Conservation (phyloP, 2,888 invertebrate species). For the Scaptomyza cyrtandrae region DNA sequence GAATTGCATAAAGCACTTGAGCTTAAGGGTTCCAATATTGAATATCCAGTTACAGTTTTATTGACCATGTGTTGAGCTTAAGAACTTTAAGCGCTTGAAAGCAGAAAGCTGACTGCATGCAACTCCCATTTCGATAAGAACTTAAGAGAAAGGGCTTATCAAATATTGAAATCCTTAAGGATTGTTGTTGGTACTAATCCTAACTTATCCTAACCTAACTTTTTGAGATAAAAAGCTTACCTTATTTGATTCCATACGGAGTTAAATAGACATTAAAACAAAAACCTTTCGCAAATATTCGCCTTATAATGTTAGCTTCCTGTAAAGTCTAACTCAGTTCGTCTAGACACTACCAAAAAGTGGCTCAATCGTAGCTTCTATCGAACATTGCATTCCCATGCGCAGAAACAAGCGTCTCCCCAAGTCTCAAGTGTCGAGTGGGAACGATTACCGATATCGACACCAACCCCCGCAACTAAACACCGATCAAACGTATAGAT, state of each 20-base stretch:
- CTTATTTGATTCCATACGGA: not conserved
- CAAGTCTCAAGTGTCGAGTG: conserved; percentile 31
- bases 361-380: not conserved
- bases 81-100: conserved; percentile 8
- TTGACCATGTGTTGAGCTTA: conserved; percentile 13
- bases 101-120: not conserved
- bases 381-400: conserved; percentile 42
- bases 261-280: too few species aligned
- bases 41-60: conserved; percentile 22
- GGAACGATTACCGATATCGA: conserved; percentile 48
- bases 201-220: too few species aligned
- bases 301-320: not conserved
- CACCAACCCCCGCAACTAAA: conserved; percentile 43
- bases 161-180: not conserved
- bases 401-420: conserved; percentile 8
- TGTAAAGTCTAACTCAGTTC: not conserved
- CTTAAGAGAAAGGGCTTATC: not conserved
- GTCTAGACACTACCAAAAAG: conserved; percentile 3
- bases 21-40: not conserved
- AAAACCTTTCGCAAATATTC: too few species aligned
- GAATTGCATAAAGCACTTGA: conserved; percentile 16
- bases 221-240: not conserved
- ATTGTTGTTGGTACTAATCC: too few species aligned
- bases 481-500: conserved; percentile 24
- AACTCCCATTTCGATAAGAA: not conserved